Percentiles rank a stretch among this genome's conserved stretches.
These are phyloP conservation scores for Phoenicopterus ruber DNA, from an alignment of 2,113 vertebrate genomes.

Conservation along the genomic window DNA sequence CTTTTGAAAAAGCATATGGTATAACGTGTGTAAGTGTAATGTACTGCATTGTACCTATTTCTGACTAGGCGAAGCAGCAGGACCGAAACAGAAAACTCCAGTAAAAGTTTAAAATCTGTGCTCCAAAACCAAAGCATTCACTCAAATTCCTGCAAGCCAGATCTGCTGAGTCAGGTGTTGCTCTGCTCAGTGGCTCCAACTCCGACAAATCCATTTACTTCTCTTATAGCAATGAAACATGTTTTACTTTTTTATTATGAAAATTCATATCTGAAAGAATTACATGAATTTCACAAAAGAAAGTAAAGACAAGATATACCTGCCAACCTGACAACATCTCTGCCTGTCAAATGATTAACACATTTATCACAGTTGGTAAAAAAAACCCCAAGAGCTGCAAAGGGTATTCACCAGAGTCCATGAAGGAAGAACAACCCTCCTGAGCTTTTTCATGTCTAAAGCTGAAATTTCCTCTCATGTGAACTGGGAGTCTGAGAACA, in stretches of 20 bases:
- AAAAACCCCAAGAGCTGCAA: not conserved
- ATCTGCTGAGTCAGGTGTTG: not conserved
- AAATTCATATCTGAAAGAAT: not conserved
- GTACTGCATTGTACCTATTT: not conserved
- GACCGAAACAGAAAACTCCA: not conserved
- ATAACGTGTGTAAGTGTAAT: not conserved
- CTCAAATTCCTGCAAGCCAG: not conserved
- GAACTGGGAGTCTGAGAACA: not conserved
- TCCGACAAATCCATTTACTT: not conserved
- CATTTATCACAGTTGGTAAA: not conserved
- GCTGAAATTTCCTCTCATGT: not conserved
- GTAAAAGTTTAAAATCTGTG: not conserved
- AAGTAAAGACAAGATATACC: not conserved
- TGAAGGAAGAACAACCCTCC: not conserved
- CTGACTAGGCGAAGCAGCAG: not conserved
- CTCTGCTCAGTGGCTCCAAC: not conserved
- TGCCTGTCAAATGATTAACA: not conserved
- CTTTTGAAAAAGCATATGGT: accelerated
- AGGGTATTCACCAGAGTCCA: not conserved
- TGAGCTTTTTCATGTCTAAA: not conserved
- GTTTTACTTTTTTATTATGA: not conserved
- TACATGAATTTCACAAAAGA: not conserved
- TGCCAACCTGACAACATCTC: not conserved
- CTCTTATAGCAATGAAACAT: not conserved
- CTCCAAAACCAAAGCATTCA: not conserved